These are phyloP conservation scores for Cyrtonyx montezumae DNA, from an alignment of 2,113 vertebrate species.

Conservation along the genomic window DNA sequence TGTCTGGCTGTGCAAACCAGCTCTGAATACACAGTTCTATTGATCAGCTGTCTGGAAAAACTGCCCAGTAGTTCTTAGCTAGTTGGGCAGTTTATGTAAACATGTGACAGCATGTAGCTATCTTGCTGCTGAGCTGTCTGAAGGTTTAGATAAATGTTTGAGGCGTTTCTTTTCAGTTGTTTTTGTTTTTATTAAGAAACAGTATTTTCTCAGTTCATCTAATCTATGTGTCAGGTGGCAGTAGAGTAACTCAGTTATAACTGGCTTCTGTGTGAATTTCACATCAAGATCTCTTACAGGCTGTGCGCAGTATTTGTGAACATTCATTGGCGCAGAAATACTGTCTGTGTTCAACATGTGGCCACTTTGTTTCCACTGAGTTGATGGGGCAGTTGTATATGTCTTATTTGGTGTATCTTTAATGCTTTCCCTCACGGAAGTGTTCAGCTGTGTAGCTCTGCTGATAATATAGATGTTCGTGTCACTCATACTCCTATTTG, in stretches of 20 bases:
- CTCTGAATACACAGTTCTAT: not conserved
- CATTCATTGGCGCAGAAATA: not conserved
- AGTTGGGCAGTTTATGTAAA: not conserved
- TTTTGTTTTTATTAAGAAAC: not conserved
- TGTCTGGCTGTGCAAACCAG: not conserved
- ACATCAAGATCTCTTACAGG: not conserved
- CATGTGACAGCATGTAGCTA: fast-evolving
- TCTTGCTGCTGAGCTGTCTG: not conserved
- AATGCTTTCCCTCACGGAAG: not conserved
- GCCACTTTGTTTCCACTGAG: not conserved
- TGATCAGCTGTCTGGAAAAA: slow-evolving; percentile 8
- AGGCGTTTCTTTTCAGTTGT: not conserved
- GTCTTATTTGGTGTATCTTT: not conserved
- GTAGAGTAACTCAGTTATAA: not conserved
- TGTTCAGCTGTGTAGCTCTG: not conserved
- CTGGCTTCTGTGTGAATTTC: not conserved
- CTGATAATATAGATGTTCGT: not conserved
- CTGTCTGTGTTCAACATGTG: not conserved
- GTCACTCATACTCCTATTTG: not conserved
- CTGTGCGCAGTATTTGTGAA: not conserved
- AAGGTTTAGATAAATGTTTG: not conserved
- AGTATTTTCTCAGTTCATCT: not conserved
- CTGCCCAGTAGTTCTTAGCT: not conserved
- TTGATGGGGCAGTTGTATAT: not conserved
- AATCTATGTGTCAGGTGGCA: not conserved